Evolutionary conservation across 1,140 invertebrate genomes (phyloP).

Genomic region (Araneus ventricosus): DNA sequence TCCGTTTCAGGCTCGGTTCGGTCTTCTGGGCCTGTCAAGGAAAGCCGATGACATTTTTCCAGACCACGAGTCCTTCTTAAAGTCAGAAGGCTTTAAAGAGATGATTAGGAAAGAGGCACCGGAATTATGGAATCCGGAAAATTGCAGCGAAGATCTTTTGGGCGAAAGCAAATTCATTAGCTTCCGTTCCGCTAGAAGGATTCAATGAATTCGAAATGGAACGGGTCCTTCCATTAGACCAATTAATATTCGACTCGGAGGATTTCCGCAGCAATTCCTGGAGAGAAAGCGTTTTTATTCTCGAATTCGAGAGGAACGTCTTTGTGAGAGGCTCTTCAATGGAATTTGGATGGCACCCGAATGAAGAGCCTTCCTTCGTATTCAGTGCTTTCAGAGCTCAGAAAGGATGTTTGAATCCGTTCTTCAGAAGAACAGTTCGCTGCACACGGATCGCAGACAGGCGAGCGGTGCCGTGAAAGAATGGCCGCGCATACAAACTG

Average conservation of each 20-base stretch:
- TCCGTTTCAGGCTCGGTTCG: neutral
- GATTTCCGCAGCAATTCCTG: neutral
- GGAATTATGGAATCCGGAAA: slow-evolving; percentile 21
- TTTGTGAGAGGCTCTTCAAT: neutral
- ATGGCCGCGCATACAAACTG: no score
- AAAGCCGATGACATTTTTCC: slow-evolving; percentile 3
- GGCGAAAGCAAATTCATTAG: neutral
- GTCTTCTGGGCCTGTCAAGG: neutral
- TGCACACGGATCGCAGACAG: neutral
- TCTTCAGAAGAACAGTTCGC: neutral
- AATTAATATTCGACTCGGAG: slow-evolving; percentile 7
- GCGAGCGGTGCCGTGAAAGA: neutral
- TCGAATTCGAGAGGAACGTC: neutral
- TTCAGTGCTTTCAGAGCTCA: neutral
- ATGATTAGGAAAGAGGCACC: neutral
- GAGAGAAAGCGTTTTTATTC: slow-evolving; percentile 8
- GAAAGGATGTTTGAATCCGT: neutral
- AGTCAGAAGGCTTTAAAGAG: neutral
- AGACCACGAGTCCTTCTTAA: neutral
- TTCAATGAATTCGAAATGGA: slow-evolving; percentile 1
- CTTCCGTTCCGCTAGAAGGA: neutral
- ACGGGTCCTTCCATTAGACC: neutral
- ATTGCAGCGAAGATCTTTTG: neutral
- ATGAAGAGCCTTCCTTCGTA: neutral
- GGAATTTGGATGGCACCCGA: neutral